A percentile compares a stretch with the other conserved stretches of the same genome.
Evolutionary conservation across 2,888 invertebrate species (phyloP).

Genomic region (Campaea margaritaria): DNA sequence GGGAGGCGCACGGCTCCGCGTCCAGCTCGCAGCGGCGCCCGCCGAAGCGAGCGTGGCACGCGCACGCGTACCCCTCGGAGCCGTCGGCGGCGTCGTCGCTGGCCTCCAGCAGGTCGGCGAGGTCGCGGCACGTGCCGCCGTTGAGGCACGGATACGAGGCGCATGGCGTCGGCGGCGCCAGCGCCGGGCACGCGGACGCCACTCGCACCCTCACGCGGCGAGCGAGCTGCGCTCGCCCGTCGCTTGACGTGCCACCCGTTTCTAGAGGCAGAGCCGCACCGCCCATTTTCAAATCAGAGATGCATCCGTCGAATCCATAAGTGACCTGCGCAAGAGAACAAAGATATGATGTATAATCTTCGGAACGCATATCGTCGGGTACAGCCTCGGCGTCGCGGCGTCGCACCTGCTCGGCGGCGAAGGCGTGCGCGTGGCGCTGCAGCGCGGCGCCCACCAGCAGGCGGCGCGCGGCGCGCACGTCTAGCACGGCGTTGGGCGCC

Average conservation of each 20-base stretch:
- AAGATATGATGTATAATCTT: too few relatives aligned
- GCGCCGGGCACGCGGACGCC: slow-evolving; percentile 58
- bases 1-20: slow-evolving; percentile 94
- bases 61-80: slow-evolving; percentile 88
- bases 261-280: slow-evolving; percentile 90
- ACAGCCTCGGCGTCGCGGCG: background rate
- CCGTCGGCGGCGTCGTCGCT: slow-evolving; percentile 73
- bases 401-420: slow-evolving; percentile 77
- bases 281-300: slow-evolving; percentile 93
- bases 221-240: slow-evolving; percentile 67
- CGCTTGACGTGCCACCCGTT: slow-evolving; percentile 66
- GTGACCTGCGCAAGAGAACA: slow-evolving; percentile 85
- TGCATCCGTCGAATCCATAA: slow-evolving; percentile 95
- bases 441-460: slow-evolving; percentile 95
- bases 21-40: slow-evolving; percentile 93
- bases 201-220: slow-evolving; percentile 69
- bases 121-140: slow-evolving; percentile 87
- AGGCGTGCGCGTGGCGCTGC: slow-evolving; percentile 89
- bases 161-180: slow-evolving; percentile 68
- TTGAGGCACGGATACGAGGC: slow-evolving; percentile 73
- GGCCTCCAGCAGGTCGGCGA: slow-evolving; percentile 50
- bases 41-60: slow-evolving; percentile 90
- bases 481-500: slow-evolving; percentile 92
- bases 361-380: too few relatives aligned
- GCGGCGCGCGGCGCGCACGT: slow-evolving; percentile 91